These are phyloP conservation scores for Polydrusus tereticollis DNA, from an alignment of 2,888 invertebrate genomes.

Conservation along the genomic window DNA sequence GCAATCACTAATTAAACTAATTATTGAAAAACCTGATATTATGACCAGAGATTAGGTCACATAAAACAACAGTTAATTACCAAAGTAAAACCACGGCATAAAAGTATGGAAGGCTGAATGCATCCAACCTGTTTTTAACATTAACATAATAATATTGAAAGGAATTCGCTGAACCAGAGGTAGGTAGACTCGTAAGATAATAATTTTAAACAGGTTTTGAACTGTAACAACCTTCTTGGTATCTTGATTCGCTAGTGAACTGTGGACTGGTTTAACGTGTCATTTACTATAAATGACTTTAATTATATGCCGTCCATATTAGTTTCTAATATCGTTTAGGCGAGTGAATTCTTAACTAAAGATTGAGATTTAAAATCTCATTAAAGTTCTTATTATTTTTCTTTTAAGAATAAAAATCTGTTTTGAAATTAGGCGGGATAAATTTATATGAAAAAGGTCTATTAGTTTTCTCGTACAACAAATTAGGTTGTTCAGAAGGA, in stretches of 20 bases:
- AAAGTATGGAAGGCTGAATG: slow-evolving; percentile 4
- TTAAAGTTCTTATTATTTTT: too few relatives aligned
- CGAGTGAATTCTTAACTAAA: background rate
- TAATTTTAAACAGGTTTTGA: slow-evolving; percentile 17
- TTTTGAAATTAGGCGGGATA: too few relatives aligned
- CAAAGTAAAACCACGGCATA: background rate
- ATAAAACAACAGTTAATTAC: slow-evolving; percentile 9
- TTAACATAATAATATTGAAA: slow-evolving; percentile 7
- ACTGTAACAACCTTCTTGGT: slow-evolving; percentile 14
- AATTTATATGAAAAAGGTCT: too few relatives aligned
- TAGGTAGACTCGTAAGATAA: slow-evolving; percentile 5
- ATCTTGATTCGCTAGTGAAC: slow-evolving; percentile 14
- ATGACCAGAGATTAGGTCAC: slow-evolving; percentile 3
- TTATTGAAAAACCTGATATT: too few relatives aligned
- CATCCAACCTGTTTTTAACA: slow-evolving; percentile 8
- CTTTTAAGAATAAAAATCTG: slow-evolving; percentile 26
- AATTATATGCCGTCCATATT: background rate
- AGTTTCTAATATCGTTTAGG: background rate
- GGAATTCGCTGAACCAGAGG: slow-evolving; percentile 14
- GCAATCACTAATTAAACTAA: too few relatives aligned
- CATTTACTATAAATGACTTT: slow-evolving; percentile 14
- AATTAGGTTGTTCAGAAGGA: too few relatives aligned
- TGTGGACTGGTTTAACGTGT: slow-evolving; percentile 14
- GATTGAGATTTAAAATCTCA: too few relatives aligned
- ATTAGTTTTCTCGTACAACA: too few relatives aligned